phyloP scores from a whole-genome alignment of 2,113 vertebrate genomes.

The Riparia riparia region DNA sequence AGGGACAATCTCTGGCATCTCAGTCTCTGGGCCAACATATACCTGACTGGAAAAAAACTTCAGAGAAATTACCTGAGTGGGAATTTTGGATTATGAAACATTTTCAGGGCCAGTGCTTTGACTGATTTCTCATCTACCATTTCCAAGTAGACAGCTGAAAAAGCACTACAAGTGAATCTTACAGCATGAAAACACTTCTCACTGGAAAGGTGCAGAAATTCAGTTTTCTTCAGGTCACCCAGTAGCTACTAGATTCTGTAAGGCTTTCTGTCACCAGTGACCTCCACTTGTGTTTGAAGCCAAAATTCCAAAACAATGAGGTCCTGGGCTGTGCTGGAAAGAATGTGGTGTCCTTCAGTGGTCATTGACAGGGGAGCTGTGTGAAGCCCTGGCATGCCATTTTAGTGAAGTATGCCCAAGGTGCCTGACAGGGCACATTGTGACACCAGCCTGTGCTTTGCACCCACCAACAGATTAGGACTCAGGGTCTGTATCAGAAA shows the following conservation, averaged over 20 bases:
- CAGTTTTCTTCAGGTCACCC: background rate
- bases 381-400: background rate
- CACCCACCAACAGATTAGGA: background rate
- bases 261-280: background rate
- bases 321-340: background rate
- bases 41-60: background rate
- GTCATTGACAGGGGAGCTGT: fast-evolving
- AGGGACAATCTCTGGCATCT: background rate
- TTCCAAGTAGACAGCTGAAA: background rate
- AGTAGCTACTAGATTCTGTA: background rate
- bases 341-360: background rate
- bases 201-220: background rate
- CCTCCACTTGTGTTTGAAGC: background rate
- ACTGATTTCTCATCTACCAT: background rate
- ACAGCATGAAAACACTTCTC: background rate
- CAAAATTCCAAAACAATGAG: background rate
- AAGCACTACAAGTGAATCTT: background rate
- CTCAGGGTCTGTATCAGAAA: background rate
- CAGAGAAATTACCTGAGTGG: background rate
- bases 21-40: background rate
- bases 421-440: background rate
- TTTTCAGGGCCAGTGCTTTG: background rate
- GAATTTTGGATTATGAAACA: background rate
- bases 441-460: background rate
- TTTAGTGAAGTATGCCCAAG: fast-evolving